These are phyloP conservation scores for Dasypus novemcinctus DNA, from an alignment of 2,113 vertebrate species.

Conservation along the genomic window DNA sequence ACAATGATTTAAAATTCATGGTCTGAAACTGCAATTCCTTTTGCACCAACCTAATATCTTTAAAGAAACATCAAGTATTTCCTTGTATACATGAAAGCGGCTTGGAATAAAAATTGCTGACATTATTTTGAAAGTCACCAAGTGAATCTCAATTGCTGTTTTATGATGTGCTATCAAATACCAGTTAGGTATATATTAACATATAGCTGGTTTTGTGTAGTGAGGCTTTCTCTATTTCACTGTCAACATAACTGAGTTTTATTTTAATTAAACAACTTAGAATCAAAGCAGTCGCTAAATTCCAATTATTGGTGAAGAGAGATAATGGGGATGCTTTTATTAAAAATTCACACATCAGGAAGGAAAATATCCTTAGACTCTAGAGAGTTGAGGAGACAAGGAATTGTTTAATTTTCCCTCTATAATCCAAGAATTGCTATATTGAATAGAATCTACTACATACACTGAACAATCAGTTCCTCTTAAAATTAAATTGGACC, in stretches of 20 bases:
- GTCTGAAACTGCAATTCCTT: too few relatives aligned
- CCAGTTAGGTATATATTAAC: not conserved
- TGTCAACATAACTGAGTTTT: not conserved
- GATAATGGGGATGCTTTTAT: not conserved
- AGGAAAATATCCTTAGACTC: not conserved
- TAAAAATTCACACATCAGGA: not conserved
- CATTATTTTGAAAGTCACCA: not conserved
- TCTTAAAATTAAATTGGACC: conserved; percentile 5
- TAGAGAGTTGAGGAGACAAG: not conserved
- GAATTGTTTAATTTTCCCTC: not conserved
- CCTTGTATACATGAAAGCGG: not conserved
- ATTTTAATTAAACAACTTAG: conserved; percentile 12
- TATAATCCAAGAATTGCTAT: not conserved
- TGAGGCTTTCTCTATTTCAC: not conserved
- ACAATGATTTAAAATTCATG: too few relatives aligned
- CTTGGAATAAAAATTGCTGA: not conserved
- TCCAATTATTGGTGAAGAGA: not conserved
- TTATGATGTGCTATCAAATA: not conserved
- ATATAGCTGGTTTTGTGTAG: not conserved
- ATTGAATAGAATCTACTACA: not conserved
- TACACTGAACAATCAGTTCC: conserved; percentile 3
- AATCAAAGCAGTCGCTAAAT: not conserved
- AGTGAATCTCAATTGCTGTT: not conserved
- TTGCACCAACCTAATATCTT: too few relatives aligned
- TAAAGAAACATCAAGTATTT: not conserved